Evolutionary conservation across 2,113 vertebrate species (phyloP).

Genomic region (Ploceus nigricollis): DNA sequence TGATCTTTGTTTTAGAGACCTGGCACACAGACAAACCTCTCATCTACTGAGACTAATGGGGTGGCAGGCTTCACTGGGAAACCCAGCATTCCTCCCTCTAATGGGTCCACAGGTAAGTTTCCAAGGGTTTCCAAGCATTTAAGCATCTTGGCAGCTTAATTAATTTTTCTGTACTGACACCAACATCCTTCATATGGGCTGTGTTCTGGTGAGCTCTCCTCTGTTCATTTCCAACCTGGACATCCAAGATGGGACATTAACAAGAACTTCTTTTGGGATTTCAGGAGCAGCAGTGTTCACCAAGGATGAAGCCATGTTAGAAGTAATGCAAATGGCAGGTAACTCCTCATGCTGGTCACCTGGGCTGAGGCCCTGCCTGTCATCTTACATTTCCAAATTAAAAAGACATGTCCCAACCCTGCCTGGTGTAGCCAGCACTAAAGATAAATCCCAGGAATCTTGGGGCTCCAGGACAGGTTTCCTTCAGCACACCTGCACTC

Average conservation of each 20-base stretch:
- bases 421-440: background rate
- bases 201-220: background rate
- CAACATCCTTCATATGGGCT: background rate
- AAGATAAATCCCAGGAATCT: background rate
- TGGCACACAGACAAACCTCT: background rate
- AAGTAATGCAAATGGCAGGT: conserved; percentile 42
- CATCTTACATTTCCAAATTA: background rate
- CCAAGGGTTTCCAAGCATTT: background rate
- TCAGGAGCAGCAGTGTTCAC: conserved; percentile 22
- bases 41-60: conserved; percentile 35
- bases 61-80: background rate
- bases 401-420: background rate
- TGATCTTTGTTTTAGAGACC: conserved; percentile 51
- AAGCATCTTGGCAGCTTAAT: background rate
- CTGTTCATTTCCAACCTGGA: background rate
- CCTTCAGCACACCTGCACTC: background rate
- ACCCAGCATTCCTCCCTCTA: background rate
- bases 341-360: background rate
- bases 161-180: background rate
- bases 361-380: background rate
- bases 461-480: background rate
- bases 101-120: conserved; percentile 64
- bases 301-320: background rate
- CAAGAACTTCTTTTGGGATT: background rate
- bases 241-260: background rate